Evolutionary conservation across 2,113 vertebrate species (phyloP).

Genomic region (Oryzias woworae): DNA sequence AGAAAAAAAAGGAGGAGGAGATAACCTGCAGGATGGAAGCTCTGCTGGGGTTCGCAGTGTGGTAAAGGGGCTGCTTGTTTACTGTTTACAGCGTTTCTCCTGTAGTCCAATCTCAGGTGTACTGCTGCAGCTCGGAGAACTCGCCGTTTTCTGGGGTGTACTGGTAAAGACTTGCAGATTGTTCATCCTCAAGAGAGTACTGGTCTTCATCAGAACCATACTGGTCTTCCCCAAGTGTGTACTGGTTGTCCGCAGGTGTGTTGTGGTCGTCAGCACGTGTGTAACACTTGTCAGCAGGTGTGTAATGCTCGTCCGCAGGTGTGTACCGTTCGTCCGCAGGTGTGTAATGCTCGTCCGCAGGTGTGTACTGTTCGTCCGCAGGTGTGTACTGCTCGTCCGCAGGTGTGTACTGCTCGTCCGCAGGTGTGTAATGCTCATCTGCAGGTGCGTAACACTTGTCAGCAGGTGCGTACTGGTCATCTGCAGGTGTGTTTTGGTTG

Average conservation of each 20-base stretch:
- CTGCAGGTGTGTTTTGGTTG: neutral
- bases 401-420: slow-evolving; percentile 4
- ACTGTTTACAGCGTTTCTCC: slow-evolving; percentile 41
- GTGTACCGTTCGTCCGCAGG: slow-evolving; percentile 15
- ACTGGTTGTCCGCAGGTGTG: neutral
- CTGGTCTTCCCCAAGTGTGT: neutral
- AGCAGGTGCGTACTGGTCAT: neutral
- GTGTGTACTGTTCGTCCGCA: neutral
- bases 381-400: neutral
- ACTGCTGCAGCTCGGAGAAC: slow-evolving; percentile 61
- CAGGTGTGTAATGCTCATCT: neutral
- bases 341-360: slow-evolving; percentile 1
- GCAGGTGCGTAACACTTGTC: neutral
- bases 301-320: neutral
- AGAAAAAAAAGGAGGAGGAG: slow-evolving; percentile 9
- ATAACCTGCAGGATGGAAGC: neutral
- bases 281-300: slow-evolving; percentile 12
- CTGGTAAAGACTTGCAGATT: slow-evolving; percentile 13
- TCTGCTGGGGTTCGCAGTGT: slow-evolving; percentile 6
- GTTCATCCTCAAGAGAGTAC: slow-evolving; percentile 6
- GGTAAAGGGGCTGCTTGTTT: slow-evolving; percentile 48
- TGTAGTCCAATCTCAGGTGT: slow-evolving; percentile 33
- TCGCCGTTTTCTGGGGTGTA: slow-evolving; percentile 39
- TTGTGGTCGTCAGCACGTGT: slow-evolving; percentile 1
- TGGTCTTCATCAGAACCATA: slow-evolving; percentile 1